A percentile compares a stretch with the other conserved stretches of the same genome.
phyloP scores from a whole-genome alignment of 2,888 invertebrate species.

The Sminthurinus aureus region DNA sequence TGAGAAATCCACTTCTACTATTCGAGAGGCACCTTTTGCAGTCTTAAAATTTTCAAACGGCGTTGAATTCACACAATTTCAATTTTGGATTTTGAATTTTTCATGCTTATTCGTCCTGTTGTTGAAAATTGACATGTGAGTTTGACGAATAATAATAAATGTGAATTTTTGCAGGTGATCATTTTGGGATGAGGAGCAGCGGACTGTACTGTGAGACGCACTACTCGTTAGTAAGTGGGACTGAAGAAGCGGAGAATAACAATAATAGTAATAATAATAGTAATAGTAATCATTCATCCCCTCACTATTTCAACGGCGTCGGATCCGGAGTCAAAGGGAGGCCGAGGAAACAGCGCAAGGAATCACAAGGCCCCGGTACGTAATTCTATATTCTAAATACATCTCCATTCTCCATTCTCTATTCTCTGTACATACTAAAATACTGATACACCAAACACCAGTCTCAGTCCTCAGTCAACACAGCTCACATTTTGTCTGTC shows the following conservation, averaged over 20 bases:
- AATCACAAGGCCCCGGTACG: constrained; percentile 38
- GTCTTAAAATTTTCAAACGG: neutral
- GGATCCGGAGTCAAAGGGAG: constrained; percentile 83
- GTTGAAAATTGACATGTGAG: no score
- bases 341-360: constrained; percentile 77
- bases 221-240: constrained; percentile 69
- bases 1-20: no score
- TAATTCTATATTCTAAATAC: neutral
- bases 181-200: constrained; percentile 86
- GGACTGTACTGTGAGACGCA: constrained; percentile 75
- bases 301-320: constrained; percentile 69
- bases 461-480: neutral
- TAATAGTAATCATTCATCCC: constrained; percentile 3
- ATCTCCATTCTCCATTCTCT: neutral
- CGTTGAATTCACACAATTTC: neutral
- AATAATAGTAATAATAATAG: constrained; percentile 1
- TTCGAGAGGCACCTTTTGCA: neutral
- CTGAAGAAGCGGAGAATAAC: constrained; percentile 43
- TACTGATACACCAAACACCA: neutral
- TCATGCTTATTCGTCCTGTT: no score
- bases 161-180: constrained; percentile 71
- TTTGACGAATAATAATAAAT: no score
- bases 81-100: no score
- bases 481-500: neutral
- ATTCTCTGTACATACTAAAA: neutral